Evolutionary conservation across 1,140 invertebrate genomes (phyloP), one percentile per base, ranked within the genome.

Genomic region (Potamilus streckersoni): DNA sequence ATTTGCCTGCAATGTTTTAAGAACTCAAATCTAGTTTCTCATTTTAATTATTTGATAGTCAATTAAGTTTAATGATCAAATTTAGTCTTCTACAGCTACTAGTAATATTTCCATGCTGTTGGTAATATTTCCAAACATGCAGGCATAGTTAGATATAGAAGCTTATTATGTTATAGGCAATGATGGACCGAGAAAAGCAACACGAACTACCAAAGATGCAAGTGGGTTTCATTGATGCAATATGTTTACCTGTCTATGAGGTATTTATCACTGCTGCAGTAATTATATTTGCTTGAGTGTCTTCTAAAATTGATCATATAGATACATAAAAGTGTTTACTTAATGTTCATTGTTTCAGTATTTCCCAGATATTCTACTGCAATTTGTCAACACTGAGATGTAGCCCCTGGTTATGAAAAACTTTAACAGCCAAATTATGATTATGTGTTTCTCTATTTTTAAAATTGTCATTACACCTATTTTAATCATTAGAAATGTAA

Each of bases 161-260:
- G 19, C 60, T 62, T 49, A 59, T 70, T 60, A 68, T 20, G 70
- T 66, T 82, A 56, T 83, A 94, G 93, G 93, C 93, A 85, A 96
- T 98, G 90, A 98, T 98, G 97, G 97, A 98, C 88, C 93, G 97
- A 79, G 96, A 98, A 84, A 94, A 96, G 82, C 95, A 97, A 88
- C 96, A 98, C 85, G 96, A 98, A 86, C 89, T 99, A 11, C 97
- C 97, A 0, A 95, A 96, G 89, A 98, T 99, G 96, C 97, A 98
- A 92, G 95, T 99, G 5, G 96, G 95, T 3, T 99, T 98, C 88
- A 99, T 99, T 78, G 96, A 98, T 88, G 94, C 95, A 64, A 98
- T 98, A 78, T 99, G 97, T 88, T 85, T 97, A 75, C 97, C 97
- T 0, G 91, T 99, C 2, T 99, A 98, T 91, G 94, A 94, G 86